Evolutionary conservation across 2,113 vertebrate genomes (phyloP).

Genomic region (Motacilla tschutschensis): DNA sequence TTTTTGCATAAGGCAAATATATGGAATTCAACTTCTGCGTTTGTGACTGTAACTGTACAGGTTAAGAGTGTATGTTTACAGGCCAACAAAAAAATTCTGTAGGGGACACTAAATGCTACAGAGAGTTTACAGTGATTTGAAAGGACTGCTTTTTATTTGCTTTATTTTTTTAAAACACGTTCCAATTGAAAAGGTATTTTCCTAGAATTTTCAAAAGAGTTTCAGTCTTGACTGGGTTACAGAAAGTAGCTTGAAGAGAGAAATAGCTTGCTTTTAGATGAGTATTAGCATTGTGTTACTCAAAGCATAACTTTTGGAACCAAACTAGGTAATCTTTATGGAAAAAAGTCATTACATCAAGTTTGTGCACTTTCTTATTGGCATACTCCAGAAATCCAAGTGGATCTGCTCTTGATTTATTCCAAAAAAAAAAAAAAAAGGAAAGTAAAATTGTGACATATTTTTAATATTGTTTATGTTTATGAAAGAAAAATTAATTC

Average conservation of each 20-base stretch:
- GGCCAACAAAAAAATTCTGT: neutral
- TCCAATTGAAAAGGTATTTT: neutral
- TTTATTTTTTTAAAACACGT: neutral
- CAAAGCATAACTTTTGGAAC: neutral
- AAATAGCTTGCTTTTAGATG: neutral
- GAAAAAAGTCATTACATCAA: neutral
- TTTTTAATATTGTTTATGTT: neutral
- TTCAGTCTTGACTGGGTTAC: neutral
- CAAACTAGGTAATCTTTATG: neutral
- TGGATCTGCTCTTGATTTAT: neutral
- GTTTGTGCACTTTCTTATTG: neutral
- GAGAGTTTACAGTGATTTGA: neutral
- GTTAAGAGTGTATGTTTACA: neutral
- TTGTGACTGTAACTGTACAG: neutral
- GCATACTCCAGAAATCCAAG: neutral
- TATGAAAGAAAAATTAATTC: neutral
- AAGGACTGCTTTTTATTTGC: neutral
- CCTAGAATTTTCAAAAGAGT: neutral
- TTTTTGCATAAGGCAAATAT: neutral
- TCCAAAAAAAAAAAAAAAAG: neutral
- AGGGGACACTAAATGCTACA: neutral
- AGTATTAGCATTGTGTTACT: neutral
- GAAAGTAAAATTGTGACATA: neutral
- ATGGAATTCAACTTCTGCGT: neutral
- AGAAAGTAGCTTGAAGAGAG: neutral